Evolutionary conservation across 2,797 vertebrate species (phyloP).

Genomic region (Anolis apletophallus): DNA sequence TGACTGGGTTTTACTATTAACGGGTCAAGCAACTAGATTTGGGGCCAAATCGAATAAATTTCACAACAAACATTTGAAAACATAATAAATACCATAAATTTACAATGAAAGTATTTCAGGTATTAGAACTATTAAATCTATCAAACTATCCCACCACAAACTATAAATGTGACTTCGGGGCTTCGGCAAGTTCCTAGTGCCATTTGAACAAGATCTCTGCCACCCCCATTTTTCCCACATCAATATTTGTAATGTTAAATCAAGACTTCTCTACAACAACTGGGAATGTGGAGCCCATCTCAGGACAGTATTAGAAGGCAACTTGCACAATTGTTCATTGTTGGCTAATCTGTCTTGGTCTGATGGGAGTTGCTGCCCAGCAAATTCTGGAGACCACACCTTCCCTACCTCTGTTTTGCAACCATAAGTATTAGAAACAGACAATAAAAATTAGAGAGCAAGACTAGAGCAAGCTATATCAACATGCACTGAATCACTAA

Average conservation of each 20-base stretch:
- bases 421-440: not conserved
- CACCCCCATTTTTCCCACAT: no score
- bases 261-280: not conserved
- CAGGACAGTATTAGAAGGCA: not conserved
- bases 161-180: no score
- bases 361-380: not conserved
- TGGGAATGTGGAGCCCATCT: not conserved
- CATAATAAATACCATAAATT: no score
- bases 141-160: no score
- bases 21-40: no score
- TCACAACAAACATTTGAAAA: no score
- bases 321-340: not conserved
- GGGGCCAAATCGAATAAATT: no score
- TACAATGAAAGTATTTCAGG: no score
- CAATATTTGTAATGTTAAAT: slow-evolving; percentile 15
- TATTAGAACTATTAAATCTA: no score
- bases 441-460: not conserved
- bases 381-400: not conserved
- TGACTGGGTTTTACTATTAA: no score
- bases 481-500: not conserved
- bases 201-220: no score
- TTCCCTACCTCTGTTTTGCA: not conserved
- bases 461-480: not conserved
- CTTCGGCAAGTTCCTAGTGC: no score
- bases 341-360: not conserved